phyloP scores from a whole-genome alignment of 2,888 invertebrate genomes.

The Phyllotreta cruciferae region DNA sequence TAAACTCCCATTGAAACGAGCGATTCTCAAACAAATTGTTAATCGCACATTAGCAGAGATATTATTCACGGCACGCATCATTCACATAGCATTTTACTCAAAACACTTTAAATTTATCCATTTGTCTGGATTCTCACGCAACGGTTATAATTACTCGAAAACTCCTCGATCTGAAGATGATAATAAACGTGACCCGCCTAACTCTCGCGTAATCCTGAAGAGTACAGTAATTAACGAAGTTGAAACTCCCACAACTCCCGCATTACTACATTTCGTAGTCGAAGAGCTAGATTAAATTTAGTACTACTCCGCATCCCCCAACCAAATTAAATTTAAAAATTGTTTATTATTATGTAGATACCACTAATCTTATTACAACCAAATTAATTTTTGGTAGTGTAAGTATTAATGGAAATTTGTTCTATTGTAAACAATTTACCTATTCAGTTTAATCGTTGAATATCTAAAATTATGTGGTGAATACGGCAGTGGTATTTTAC shows the following conservation, averaged over 20 bases:
- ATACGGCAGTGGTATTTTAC: not conserved
- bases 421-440: too few relatives aligned
- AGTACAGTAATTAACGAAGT: constrained; percentile 29
- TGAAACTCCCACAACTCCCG: constrained; percentile 27
- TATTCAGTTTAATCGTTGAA: too few relatives aligned
- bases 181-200: constrained; percentile 29
- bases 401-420: too few relatives aligned
- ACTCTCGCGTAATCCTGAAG: constrained; percentile 29
- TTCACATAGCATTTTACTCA: too few relatives aligned
- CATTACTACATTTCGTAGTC: constrained; percentile 23
- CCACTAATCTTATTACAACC: not conserved
- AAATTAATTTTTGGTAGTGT: too few relatives aligned
- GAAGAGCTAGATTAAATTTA: constrained; percentile 10
- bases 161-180: constrained; percentile 21
- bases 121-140: constrained; percentile 8
- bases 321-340: not conserved
- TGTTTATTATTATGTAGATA: not conserved
- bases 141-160: constrained; percentile 25
- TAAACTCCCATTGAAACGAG: too few relatives aligned
- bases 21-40: too few relatives aligned
- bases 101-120: too few relatives aligned
- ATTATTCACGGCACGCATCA: too few relatives aligned
- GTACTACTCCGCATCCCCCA: not conserved
- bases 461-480: too few relatives aligned
- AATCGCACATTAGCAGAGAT: too few relatives aligned